These are phyloP conservation scores for Salmo trutta DNA, from an alignment of 2,797 vertebrate genomes.

Conservation along the genomic window DNA sequence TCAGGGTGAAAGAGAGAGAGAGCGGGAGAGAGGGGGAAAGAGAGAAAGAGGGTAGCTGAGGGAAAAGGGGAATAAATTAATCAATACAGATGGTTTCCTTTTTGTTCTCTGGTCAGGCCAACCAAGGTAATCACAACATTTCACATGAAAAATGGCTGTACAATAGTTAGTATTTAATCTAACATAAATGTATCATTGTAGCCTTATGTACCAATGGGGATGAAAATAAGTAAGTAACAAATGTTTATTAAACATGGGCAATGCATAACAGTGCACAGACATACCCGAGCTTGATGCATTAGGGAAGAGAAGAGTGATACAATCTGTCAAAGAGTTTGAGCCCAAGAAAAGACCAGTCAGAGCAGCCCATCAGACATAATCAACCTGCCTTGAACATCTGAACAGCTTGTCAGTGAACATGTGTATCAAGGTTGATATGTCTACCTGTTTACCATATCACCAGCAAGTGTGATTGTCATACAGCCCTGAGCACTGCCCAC, in stretches of 20 bases:
- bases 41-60: constrained; percentile 33
- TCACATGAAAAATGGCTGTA: too few relatives aligned
- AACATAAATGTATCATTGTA: too few relatives aligned
- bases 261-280: background rate
- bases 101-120: too few relatives aligned
- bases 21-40: background rate
- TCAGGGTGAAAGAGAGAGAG: background rate
- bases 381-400: background rate
- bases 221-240: background rate
- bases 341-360: too few relatives aligned
- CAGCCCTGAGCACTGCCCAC: too few relatives aligned
- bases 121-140: too few relatives aligned
- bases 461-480: too few relatives aligned
- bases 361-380: background rate
- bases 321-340: too few relatives aligned
- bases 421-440: too few relatives aligned
- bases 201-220: too few relatives aligned
- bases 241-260: background rate
- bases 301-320: background rate
- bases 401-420: background rate
- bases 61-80: background rate
- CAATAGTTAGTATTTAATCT: too few relatives aligned
- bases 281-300: background rate
- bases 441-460: too few relatives aligned
- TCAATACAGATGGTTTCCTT: background rate